Evolutionary conservation across 2,797 vertebrate genomes (phyloP), one percentile per base, ranked within the genome.

Genomic region (Cercopithecus petaurista): DNA sequence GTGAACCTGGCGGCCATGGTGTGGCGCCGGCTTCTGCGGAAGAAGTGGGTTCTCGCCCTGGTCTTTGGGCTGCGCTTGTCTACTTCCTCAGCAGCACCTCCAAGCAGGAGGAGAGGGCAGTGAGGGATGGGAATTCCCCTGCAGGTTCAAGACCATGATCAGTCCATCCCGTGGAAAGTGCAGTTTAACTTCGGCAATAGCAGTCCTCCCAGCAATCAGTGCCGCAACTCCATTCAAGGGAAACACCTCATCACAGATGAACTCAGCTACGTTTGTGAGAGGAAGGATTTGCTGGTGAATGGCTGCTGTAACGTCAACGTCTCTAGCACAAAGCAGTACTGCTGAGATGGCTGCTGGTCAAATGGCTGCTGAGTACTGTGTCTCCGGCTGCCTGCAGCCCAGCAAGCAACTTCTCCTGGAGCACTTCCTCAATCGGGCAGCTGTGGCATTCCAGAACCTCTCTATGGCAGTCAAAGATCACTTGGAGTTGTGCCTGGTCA

Each of bases 381-480:
- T 99, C 6, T 99, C 99, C 93, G 99, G 99, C 98, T 99, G 99
- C 98, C 99, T 99, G 67, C 99, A 99, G 98, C 99, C 99, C 59
- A 99, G 79, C 98, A 92, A 99, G 99, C 99, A 99, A 99, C 99
- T 98, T 88, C 99, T 99, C 33, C 98, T 99, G 77, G 99, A 99
- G 97, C 99, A 98, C 95, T 99, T 99, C 98, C 98, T 99, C 98
- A 99, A 99, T 98, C 99, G 99, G 93, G 99, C 99, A 24, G 99
- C 99, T 0, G 98, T 99, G 61, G 99, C 99, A 26, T 99, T 99
- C 98, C 99, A 99, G 98, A 99, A 99, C 98, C 99, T 99, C 91
- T 99, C 99, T 98, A 99, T 99, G 64, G 99, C 99, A 0, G 99
- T 99, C 6, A 99, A 99, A 98, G 99, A 99, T 98, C 99, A 99